phyloP scores from a whole-genome alignment of 2,113 vertebrate genomes.

The Heterochromis multidens region DNA sequence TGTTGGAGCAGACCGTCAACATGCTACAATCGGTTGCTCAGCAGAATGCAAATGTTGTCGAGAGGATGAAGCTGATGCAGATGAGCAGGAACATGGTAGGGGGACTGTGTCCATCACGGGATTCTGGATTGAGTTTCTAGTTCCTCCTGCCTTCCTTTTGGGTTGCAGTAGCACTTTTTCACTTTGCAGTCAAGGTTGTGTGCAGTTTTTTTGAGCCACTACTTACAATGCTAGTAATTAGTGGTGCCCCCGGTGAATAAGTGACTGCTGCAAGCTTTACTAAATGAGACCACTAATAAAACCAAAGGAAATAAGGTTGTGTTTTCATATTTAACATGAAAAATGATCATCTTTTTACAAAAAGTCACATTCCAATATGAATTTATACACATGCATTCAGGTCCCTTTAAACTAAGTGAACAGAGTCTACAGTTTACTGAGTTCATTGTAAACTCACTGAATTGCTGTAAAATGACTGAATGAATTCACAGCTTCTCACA shows the following conservation, averaged over 20 bases:
- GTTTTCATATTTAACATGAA: background rate
- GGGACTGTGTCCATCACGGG: background rate
- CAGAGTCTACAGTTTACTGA: no score
- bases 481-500: no score
- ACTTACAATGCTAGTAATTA: background rate
- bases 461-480: no score
- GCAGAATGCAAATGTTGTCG: slow-evolving; percentile 66
- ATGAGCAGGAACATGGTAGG: slow-evolving; percentile 71
- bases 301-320: accelerated
- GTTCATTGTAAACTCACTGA: no score
- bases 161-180: background rate
- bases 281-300: background rate
- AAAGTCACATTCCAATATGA: accelerated
- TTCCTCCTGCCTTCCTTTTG: background rate
- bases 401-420: no score
- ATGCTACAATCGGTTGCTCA: slow-evolving; percentile 47
- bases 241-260: no score
- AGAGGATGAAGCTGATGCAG: slow-evolving; percentile 74
- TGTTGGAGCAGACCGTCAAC: slow-evolving; percentile 57
- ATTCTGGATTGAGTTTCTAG: background rate
- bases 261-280: background rate
- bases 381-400: no score
- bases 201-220: background rate
- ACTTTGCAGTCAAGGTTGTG: background rate
- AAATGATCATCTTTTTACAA: accelerated